Base-by-base conservation (phyloP, 1,140 invertebrate species). In the Halesus radiatus region DNA sequence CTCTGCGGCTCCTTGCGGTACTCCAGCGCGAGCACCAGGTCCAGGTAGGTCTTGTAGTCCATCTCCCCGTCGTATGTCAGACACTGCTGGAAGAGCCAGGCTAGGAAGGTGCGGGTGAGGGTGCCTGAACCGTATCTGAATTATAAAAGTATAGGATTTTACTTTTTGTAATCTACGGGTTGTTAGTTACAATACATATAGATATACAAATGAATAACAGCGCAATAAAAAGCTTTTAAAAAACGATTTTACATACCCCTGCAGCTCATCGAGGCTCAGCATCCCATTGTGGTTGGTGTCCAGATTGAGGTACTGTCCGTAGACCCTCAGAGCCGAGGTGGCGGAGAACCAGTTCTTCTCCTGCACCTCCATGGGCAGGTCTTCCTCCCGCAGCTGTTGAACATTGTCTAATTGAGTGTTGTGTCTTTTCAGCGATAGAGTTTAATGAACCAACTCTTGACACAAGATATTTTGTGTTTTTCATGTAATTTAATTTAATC, bases 11-110 rank as follows among this genome's bases (percentile, higher is more conserved):
- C 97, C 78, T 95, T 93, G 22, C 96, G 91, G 90, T 99, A 98
- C 87, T 99, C 97, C 80, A 99, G 88, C 0, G 98, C 98, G 29
- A 99, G 89, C 0, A 98, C 96, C 89, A 99, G 96, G 86, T 99
- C 97, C 20, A 99, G 87, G 88, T 98, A 99, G 0, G 97, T 97
- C 89, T 98, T 98, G 87, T 98, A 99, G 88, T 99, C 98, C 94
- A 99, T 98, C 92, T 99, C 97, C 7, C 96, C 97, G 84, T 97
- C 95, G 86, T 98, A 99, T 0, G 98, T 99, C 0, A 98, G 91
- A 85, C 96, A 98, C 85, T 98, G 97, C 89, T 99, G 96, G 88
- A 98, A 99, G 0, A 99, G 95, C 64, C 97, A 91, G 83, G 98
- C 96, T 13, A 99, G 91, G 88, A 99, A 99, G 3, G 96, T 94